Base-by-base conservation (phyloP, 2,888 invertebrate genomes). In the Leucophenga montana region DNA sequence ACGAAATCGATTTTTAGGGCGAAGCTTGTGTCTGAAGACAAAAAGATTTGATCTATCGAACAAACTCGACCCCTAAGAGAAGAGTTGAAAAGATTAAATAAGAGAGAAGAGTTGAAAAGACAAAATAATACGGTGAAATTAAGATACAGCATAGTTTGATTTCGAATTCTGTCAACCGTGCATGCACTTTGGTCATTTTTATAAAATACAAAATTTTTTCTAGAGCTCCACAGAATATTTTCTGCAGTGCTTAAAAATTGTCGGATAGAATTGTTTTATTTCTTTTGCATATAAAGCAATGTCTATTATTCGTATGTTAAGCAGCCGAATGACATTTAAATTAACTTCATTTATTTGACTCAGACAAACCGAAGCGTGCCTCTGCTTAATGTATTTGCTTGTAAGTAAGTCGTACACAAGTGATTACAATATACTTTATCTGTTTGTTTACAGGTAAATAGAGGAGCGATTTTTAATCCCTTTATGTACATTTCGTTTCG, bases 301-400 rank as follows among this genome's bases (percentile, higher is more conserved):
- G 16, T 3, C 18, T 18, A 50, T 27, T 22, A 56, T 1, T 56
- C 22, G 27, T 9, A 14, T 56, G 27, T 22, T 56, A 20, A 54
- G 54, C 22, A 20, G 22, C 4, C 1, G 18, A 56, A 56, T 56
- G 56, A 56, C 56, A 27, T 27, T 27, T 27, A 56, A 56, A 56
- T 39, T 44, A 16, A 33, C 14, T 61, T 33, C 61, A 56, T 22
- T 56, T 27, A 39, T 39, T 39, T 39, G 39, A 39, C 39, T 39
- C 8, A 11, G 9, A 8, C 11, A 5, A 78, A 72, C 71, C 71
- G 71, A 78, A 76, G 79, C 82, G 69, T 81, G 78, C 74, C 71
- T 71, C 39, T 39, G 8, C 33, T 8, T 5, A 8, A 33, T 33
- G 8, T 8, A 33, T 33, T 33, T 8, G 8, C 4, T 33, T 33